Percentiles rank a stretch among this genome's conserved stretches.
These are phyloP conservation scores for Rhizomys pruinosus DNA, from an alignment of 2,113 vertebrate species.

Conservation along the genomic window DNA sequence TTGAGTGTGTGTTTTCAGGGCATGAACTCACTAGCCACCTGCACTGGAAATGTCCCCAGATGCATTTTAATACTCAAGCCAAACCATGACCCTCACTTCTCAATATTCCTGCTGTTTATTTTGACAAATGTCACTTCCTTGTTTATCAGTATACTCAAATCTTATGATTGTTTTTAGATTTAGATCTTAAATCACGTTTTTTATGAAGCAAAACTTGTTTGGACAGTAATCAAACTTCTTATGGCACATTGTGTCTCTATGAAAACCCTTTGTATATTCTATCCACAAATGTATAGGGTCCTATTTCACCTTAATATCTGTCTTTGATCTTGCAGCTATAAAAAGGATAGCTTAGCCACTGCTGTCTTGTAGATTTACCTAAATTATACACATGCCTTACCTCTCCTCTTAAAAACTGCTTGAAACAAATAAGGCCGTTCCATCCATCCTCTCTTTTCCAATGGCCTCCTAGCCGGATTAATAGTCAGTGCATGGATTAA, in stretches of 20 bases:
- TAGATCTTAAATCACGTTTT: background rate
- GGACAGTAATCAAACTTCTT: background rate
- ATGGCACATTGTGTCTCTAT: background rate
- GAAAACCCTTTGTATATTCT: background rate
- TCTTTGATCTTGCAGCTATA: background rate
- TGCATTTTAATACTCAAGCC: background rate
- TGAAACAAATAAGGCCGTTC: background rate
- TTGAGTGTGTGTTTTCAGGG: background rate
- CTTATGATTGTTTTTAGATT: background rate
- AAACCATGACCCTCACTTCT: background rate
- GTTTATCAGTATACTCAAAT: background rate
- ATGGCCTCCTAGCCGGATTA: background rate
- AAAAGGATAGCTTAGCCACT: background rate
- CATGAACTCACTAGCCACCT: background rate
- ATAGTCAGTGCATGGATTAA: background rate
- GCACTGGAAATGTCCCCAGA: background rate
- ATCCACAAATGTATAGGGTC: background rate
- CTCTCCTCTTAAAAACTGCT: background rate
- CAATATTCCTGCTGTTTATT: background rate
- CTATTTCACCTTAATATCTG: background rate
- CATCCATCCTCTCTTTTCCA: background rate
- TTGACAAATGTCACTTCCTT: background rate
- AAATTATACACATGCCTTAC: background rate
- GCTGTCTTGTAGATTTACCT: background rate
- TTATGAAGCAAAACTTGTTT: background rate